Evolutionary conservation across 2,888 invertebrate species (phyloP).

Genomic region (Halocaridina rubra): DNA sequence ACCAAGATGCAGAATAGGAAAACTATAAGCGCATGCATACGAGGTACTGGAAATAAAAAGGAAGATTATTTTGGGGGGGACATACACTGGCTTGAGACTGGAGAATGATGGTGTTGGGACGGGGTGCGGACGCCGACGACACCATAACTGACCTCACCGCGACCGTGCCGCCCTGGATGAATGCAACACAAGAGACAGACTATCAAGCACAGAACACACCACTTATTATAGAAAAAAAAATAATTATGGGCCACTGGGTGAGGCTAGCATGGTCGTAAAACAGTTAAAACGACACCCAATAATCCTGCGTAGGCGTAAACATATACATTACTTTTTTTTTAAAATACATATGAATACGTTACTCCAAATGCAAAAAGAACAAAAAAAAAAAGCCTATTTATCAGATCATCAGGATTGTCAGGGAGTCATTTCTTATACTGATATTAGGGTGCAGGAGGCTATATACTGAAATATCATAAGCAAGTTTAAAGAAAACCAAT

Average conservation of each 20-base stretch:
- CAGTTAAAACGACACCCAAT: not conserved
- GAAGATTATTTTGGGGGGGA: conserved; percentile 31
- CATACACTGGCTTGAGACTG: conserved; percentile 58
- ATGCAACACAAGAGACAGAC: conserved; percentile 48
- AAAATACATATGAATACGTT: no score
- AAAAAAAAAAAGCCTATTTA: no score
- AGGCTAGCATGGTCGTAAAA: not conserved
- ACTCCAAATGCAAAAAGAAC: no score
- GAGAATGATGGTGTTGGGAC: conserved; percentile 45
- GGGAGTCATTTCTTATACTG: not conserved
- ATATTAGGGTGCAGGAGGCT: not conserved
- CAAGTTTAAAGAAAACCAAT: not conserved
- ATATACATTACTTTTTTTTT: no score
- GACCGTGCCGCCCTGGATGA: conserved; percentile 48
- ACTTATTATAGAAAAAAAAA: not conserved
- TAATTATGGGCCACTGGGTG: conserved; percentile 1
- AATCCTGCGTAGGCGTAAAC: not conserved
- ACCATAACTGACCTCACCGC: conserved; percentile 56
- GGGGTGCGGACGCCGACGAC: conserved; percentile 36
- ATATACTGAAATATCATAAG: no score
- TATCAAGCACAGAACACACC: conserved; percentile 38
- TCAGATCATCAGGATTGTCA: not conserved
- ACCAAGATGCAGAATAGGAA: not conserved
- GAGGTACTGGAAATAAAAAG: not conserved
- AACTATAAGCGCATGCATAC: not conserved